Evolutionary conservation across 2,113 vertebrate species (phyloP), one percentile per base, ranked within the genome.

Genomic region (Xiphias gladius): DNA sequence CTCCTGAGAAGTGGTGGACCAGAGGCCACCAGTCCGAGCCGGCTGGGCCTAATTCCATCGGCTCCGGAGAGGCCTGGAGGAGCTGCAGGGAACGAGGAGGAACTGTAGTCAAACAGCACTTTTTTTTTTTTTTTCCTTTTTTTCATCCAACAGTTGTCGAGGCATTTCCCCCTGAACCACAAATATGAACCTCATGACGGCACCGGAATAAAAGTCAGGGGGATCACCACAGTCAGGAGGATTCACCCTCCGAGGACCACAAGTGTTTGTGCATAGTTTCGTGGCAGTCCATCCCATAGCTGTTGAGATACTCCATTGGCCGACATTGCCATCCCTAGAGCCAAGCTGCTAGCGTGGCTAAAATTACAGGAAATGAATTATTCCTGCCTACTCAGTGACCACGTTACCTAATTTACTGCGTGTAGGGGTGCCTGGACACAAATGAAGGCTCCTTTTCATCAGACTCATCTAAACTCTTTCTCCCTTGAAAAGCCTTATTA

Each of bases 31-130:
- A 96, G 88, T 96, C 95, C 63, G 93, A 93, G 68, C 92, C 92
- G 58, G 94, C 85, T 41, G 89, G 94, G 65, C 12, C 94, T 1
- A 91, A 85, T 68, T 97, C 96, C 72, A 97, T 94, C 3, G 95
- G 7, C 69, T 98, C 96, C 79, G 96, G 93, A 64, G 96, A 98
- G 14, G 94, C 94, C 89, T 97, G 96, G 63, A 97, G 92, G 32
- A 98, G 87, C 97, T 99, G 86, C 63, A 78, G 64, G 67, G 75
- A 28, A 82, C 50, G 61, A 22, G 80, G 75, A 82, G 0, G 59
- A 54, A 54, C 19, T 20, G 48, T 20, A n/a, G 16, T 19, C 46
- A n/a, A 54, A n/a, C 50, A 22, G 50, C 19, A 54, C 22, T n/a
- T 10, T 10, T 10, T 10, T 10, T 39, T 39, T 39, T 10, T 10